These are phyloP conservation scores for Noturus placidus DNA, from an alignment of 2,113 vertebrate species.

Conservation along the genomic window DNA sequence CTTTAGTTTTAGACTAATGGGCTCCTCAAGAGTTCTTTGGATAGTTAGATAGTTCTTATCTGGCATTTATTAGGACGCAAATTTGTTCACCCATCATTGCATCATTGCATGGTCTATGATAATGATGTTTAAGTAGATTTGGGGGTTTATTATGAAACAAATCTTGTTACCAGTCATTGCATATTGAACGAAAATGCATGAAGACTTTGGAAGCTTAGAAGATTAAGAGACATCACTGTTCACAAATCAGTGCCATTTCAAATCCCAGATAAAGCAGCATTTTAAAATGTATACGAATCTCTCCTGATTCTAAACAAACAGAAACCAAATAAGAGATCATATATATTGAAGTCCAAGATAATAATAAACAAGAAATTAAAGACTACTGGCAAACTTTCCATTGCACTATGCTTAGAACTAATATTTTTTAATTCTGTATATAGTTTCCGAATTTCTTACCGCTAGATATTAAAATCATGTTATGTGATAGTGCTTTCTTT, in stretches of 20 bases:
- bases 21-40: background rate
- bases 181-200: background rate
- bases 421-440: background rate
- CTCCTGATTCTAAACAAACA: background rate
- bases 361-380: background rate
- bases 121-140: background rate
- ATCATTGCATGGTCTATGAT: background rate
- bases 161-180: background rate
- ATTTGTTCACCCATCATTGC: background rate
- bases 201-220: background rate
- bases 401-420: background rate
- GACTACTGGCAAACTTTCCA: background rate
- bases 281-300: conserved; percentile 2
- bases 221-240: background rate
- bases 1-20: background rate
- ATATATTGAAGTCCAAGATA: background rate
- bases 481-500: conserved; percentile 13
- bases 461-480: background rate
- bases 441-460: background rate
- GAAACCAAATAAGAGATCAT: background rate
- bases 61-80: background rate
- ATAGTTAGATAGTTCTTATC: background rate
- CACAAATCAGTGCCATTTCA: background rate
- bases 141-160: background rate
- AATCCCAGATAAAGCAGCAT: background rate